phyloP scores from a whole-genome alignment of 2,797 vertebrate genomes.

The Etheostoma nigrum region DNA sequence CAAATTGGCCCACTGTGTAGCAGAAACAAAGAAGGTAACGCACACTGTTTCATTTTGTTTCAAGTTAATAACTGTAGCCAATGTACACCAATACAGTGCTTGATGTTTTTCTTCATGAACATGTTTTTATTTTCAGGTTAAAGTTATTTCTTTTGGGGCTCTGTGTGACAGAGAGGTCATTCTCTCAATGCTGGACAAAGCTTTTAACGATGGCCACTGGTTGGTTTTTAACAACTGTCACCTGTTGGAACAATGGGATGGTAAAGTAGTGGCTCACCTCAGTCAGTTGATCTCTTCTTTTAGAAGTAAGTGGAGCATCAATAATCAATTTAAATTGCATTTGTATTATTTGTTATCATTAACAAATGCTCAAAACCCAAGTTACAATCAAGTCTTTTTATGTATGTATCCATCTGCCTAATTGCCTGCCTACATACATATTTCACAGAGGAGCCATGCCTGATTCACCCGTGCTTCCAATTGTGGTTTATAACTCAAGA shows the following conservation, averaged over 20 bases:
- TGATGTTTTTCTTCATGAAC: conserved; percentile 14
- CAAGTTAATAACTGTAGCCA: background rate
- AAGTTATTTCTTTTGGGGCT: conserved; percentile 81
- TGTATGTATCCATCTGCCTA: background rate
- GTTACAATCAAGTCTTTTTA: background rate
- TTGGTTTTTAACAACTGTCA: conserved; percentile 89
- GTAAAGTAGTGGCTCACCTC: conserved; percentile 71
- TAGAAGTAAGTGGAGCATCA: conserved; percentile 61
- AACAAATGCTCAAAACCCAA: background rate
- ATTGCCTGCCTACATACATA: background rate
- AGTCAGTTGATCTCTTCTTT: conserved; percentile 51
- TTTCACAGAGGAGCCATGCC: conserved; percentile 26
- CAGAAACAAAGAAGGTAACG: conserved; percentile 72
- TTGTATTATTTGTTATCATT: background rate
- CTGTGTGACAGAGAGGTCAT: conserved; percentile 65
- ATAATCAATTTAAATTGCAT: background rate
- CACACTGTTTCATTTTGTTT: background rate
- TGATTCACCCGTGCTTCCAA: conserved; percentile 79
- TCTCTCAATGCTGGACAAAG: conserved; percentile 69
- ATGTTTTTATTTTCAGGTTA: conserved; percentile 72
- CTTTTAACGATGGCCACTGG: conserved; percentile 85
- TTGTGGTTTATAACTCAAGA: conserved; percentile 87
- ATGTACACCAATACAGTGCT: background rate
- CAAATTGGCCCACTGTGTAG: conserved; percentile 68
- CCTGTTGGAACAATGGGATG: conserved; percentile 84